phyloP scores from a whole-genome alignment of 2,797 vertebrate species.

The Poliocrania exsul region DNA sequence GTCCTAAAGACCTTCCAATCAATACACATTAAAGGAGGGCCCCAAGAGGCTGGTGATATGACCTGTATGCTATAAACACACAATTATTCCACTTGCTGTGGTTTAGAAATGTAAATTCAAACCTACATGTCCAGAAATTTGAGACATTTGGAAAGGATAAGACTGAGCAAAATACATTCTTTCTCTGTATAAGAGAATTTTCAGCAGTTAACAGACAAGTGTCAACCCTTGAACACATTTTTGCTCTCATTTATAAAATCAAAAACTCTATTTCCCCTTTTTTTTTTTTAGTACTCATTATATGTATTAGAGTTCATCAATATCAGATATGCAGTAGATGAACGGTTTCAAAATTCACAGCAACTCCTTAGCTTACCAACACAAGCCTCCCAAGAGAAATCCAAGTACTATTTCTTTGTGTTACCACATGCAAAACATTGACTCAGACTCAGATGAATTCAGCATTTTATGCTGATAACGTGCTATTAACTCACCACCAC shows the following conservation, averaged over 20 bases:
- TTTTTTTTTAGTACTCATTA: not conserved
- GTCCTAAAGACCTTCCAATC: not conserved
- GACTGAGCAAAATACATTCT: not conserved
- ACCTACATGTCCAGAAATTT: not conserved
- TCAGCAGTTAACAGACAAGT: not conserved
- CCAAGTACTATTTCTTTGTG: not conserved
- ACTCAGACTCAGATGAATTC: conserved; percentile 13
- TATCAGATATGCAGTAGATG: not conserved
- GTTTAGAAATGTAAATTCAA: not conserved
- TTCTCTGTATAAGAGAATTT: not conserved
- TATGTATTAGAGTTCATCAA: not conserved
- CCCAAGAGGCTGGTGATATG: not conserved
- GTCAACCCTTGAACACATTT: not conserved
- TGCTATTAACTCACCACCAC: not conserved
- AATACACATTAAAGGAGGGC: not conserved
- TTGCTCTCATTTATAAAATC: not conserved
- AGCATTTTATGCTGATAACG: not conserved
- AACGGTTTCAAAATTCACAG: not conserved
- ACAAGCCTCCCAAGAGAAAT: not conserved
- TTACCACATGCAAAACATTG: not conserved
- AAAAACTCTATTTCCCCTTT: not conserved
- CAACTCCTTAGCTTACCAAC: not conserved
- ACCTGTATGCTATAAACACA: not conserved
- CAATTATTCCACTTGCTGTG: not conserved
- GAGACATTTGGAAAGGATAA: not conserved